Percentiles rank a stretch among this genome's conserved stretches.
Conservation (phyloP, 1,140 invertebrate species). For the Drosophila athabasca region DNA sequence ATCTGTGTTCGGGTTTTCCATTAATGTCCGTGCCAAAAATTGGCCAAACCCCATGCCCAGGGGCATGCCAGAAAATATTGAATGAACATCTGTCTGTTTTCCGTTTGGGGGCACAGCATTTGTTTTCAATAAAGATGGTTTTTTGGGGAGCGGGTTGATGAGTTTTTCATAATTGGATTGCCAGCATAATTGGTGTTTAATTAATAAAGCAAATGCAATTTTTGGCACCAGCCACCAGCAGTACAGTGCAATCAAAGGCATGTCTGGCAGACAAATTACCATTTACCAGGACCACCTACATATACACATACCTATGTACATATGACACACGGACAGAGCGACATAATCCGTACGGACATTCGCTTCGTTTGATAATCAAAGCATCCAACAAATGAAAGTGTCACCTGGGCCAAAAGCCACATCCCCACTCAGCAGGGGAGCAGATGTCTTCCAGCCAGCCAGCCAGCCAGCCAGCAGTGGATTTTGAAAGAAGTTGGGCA, state of each 20-base stretch:
- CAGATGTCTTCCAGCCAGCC: background rate
- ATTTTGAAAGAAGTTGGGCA: background rate
- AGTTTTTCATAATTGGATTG: slow-evolving; percentile 64
- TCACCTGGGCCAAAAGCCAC: slow-evolving; percentile 64
- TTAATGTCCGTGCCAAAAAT: background rate
- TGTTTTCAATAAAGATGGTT: slow-evolving; percentile 39
- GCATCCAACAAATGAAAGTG: slow-evolving; percentile 71
- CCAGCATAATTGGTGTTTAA: slow-evolving; percentile 69
- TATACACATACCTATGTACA: background rate
- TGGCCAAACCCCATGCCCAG: too few relatives aligned
- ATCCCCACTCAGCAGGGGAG: slow-evolving; percentile 4
- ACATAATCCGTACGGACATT: slow-evolving; percentile 46
- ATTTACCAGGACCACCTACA: slow-evolving; percentile 39
- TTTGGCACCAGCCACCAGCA: slow-evolving; percentile 39
- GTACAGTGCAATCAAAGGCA: slow-evolving; percentile 13
- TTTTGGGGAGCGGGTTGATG: background rate
- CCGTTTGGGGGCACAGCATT: background rate
- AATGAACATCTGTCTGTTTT: background rate
- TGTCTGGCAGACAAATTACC: slow-evolving; percentile 69
- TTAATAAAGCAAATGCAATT: slow-evolving; percentile 79
- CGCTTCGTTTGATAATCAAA: slow-evolving; percentile 74
- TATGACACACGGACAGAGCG: slow-evolving; percentile 3
- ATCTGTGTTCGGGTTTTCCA: background rate
- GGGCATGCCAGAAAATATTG: slow-evolving; percentile 3
- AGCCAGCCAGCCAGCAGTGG: too few relatives aligned